Base-by-base conservation (phyloP, 2,113 vertebrate genomes). In the Syngnathoides biaculeatus region DNA sequence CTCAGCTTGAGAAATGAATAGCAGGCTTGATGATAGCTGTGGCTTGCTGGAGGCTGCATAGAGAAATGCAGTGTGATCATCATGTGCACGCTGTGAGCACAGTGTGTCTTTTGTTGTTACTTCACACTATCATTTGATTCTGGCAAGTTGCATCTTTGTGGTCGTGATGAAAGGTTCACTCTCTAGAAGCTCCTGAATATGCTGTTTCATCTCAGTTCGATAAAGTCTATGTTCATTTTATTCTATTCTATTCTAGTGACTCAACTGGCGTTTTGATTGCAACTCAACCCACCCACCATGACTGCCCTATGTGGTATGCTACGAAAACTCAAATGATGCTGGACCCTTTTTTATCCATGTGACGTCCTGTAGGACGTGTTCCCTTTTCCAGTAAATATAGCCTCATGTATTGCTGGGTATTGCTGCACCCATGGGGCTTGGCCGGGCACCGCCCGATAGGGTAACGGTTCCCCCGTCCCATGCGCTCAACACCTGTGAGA, bases 81-180 rank as follows among this genome's bases (percentile, higher is more conserved):
- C 88, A 90, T 86, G 87, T 74, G 84, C 75, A 69, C 40, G 2
- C 75, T 27, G 72, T 67, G 30, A 79, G 78, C 77, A 88, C 83
- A 88, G 70, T 66, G 75, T 77, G 63, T 67, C 81, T 66, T 78
- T 79, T 88, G 84, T 88, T 73, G 65, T 60, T 35, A 19, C 65
- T 69, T 70, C 74, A 73, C 66, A 73, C 71, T 50, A 15, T 20
- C 30, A 69, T 27, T 71, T 42, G 40, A 79, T 67, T 55, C 13
- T 17, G 26, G 50, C 50, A 64, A 72, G 61, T 42, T 56, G 20
- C 20, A 47, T 50, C 30, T 63, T 27, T 69, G 55, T n/a, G 45
- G 55, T 43, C 48, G 38, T 63, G 45, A 62, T 65, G 39, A 39
- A 48, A 59, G 19, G 24, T 27, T 20, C 4, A 30, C 70, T 52